phyloP scores from a whole-genome alignment of 2,888 invertebrate genomes.

The Cosmia trapezina region DNA sequence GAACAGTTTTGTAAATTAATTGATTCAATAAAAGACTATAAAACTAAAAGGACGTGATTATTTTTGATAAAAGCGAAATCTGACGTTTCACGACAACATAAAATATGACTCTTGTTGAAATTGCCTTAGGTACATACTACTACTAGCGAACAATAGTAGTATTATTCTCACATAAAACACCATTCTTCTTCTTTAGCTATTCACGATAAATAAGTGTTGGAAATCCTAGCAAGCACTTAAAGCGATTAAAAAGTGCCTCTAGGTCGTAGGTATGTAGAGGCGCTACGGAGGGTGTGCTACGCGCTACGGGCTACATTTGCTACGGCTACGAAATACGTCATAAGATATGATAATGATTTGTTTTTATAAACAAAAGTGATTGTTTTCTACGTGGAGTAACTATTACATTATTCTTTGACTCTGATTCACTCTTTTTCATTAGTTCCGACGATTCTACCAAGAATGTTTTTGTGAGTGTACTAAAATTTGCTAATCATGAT shows the following conservation, averaged over 20 bases:
- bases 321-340: constrained; percentile 50
- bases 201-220: constrained; percentile 82
- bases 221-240: constrained; percentile 87
- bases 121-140: constrained; percentile 55
- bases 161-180: constrained; percentile 73
- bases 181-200: constrained; percentile 81
- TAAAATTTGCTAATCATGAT: background rate
- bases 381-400: constrained; percentile 5
- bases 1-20: background rate
- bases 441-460: background rate
- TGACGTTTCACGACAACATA: constrained; percentile 10
- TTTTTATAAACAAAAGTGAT: constrained; percentile 34
- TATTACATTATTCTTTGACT: background rate
- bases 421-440: background rate
- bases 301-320: constrained; percentile 46
- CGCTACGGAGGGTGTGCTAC: constrained; percentile 70
- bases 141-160: constrained; percentile 60
- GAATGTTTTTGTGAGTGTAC: background rate
- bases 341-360: constrained; percentile 43
- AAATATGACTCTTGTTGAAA: constrained; percentile 60
- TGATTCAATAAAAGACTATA: background rate
- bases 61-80: background rate
- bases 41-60: background rate
- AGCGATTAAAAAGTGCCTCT: constrained; percentile 86
- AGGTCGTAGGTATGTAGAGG: constrained; percentile 70